Base-by-base conservation (phyloP, 1,140 invertebrate species). In the Papilio polytes region DNA sequence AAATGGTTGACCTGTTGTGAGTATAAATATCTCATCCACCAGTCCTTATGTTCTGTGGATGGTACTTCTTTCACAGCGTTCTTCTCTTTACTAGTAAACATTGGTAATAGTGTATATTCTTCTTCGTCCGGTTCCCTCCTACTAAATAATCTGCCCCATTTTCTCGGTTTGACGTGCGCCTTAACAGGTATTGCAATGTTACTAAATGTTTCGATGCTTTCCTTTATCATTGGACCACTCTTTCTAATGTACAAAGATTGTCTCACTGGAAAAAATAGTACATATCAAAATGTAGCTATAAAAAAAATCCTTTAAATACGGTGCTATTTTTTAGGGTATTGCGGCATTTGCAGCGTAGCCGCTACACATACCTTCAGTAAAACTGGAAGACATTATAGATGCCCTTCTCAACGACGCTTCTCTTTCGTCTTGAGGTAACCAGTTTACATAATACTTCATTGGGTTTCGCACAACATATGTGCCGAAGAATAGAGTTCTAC, bases 21-120 rank as follows among this genome's bases (percentile, higher is more conserved):
- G 59, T 96, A 96, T 85, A 96, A 97, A 90, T 97, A 98, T 95
- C 97, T 97, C 77, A 95, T 96, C 97, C 97, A 98, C 97, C 97
- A 98, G 92, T 98, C 97, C 81, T 86, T 88, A 13, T 96, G 90
- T 53, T 95, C 95, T 41, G 96, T 95, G 81, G 96, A 94, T n/a
- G 91, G 87, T 18, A 88, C 90, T 53, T 85, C 83, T 15, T 84
- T 88, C 0, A 80, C 6, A 15, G 81, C 31, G 63, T 83, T 85
- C 10, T 84, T 74, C 74, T 84, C 80, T 18, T 82, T 86, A 36
- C 80, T 86, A 2, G 78, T 74, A 73, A 86, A 89, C 48, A 89
- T 83, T 2, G 91, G 90, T 0, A 92, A 81, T 20, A 93, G 80
- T 1, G 84, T 86, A 36, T 85, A 89, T 84, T 92, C 85, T 82